phyloP scores from a whole-genome alignment of 2,113 vertebrate species.

The Peucedramus taeniatus region DNA sequence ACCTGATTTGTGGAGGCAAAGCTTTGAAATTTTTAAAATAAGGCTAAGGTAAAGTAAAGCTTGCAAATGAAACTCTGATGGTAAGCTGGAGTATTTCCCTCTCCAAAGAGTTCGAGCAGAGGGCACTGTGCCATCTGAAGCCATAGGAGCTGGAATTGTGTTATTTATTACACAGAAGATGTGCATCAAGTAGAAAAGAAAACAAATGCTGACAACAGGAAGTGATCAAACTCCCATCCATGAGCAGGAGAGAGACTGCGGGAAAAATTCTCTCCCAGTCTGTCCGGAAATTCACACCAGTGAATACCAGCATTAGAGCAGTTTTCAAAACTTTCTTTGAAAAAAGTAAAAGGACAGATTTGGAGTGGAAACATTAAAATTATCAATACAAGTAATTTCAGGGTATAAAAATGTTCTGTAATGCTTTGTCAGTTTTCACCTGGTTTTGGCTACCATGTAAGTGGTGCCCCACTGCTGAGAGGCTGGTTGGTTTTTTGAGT shows the following conservation, averaged over 20 bases:
- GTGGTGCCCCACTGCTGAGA: not conserved
- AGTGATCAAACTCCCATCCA: not conserved
- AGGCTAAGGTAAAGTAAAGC: conserved; percentile 57
- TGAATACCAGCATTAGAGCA: not conserved
- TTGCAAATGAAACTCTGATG: conserved; percentile 65
- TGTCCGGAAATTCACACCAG: not conserved
- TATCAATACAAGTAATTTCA: not conserved
- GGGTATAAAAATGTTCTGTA: not conserved
- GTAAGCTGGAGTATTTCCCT: conserved; percentile 45
- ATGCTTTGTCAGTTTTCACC: not conserved
- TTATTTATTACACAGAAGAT: conserved; percentile 40
- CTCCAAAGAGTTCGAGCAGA: conserved; percentile 31
- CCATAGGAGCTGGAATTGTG: not conserved
- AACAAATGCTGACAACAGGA: conserved; percentile 50
- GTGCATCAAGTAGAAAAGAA: conserved; percentile 31
- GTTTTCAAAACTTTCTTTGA: not conserved
- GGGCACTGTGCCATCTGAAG: conserved; percentile 47
- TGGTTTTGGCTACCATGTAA: not conserved
- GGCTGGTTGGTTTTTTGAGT: not conserved
- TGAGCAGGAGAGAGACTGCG: not conserved
- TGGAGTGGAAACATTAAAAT: not conserved
- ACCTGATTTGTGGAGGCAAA: conserved; percentile 72
- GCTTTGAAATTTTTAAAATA: conserved; percentile 70
- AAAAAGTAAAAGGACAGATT: not conserved
- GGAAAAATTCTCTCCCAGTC: not conserved